A percentile compares a stretch with the other conserved stretches of the same genome.
Evolutionary conservation across 2,797 vertebrate species (phyloP).

Genomic region (Tarsius wallacei): DNA sequence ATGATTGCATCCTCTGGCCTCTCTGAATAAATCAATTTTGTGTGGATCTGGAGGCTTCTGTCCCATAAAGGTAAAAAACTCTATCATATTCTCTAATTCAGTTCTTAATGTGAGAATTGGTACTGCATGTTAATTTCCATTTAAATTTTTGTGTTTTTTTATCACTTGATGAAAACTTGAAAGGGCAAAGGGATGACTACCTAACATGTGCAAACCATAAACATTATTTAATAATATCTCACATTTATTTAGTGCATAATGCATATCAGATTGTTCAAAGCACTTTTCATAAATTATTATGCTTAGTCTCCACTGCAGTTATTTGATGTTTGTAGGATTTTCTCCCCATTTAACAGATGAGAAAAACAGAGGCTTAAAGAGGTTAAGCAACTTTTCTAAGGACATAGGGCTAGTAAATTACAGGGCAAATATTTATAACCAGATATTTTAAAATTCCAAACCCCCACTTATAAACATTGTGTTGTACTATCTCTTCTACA

Average conservation of each 20-base stretch:
- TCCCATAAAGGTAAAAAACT: background rate
- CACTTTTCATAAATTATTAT: background rate
- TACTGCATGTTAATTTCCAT: background rate
- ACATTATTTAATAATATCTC: background rate
- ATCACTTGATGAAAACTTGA: conserved; percentile 1
- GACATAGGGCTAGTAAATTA: background rate
- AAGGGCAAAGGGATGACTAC: background rate
- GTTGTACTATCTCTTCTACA: background rate
- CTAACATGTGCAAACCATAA: background rate
- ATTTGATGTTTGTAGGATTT: background rate
- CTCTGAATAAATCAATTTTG: background rate
- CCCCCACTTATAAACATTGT: background rate
- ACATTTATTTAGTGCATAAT: background rate
- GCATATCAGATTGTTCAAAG: conserved; percentile 3
- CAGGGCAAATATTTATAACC: background rate
- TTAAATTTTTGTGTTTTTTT: background rate
- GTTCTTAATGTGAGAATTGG: background rate
- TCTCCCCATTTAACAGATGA: background rate
- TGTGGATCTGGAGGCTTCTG: background rate
- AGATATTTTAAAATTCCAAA: conserved; percentile 15
- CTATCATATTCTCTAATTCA: background rate
- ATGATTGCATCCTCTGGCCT: background rate
- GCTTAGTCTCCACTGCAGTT: background rate
- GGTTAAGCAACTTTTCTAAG: background rate
- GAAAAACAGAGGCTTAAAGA: background rate